Evolutionary conservation across 2,113 vertebrate species (phyloP).

Genomic region (Etia nguti): DNA sequence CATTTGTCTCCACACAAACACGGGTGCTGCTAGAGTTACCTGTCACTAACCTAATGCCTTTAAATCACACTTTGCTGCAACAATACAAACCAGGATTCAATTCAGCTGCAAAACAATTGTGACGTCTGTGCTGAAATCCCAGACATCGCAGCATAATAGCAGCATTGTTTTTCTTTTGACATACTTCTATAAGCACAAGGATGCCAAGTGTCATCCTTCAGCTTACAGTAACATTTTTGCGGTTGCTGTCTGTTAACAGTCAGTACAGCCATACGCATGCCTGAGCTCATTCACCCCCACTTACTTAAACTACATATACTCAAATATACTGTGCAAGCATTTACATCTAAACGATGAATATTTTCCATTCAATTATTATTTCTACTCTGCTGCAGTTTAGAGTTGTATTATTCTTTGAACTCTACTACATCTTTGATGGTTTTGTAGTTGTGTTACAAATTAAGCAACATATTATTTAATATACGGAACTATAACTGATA

Average conservation of each 20-base stretch:
- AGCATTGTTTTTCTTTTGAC: not conserved
- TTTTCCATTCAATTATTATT: not conserved
- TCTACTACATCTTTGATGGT: not conserved
- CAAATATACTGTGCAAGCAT: not conserved
- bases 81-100: constrained; percentile 23
- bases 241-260: not conserved
- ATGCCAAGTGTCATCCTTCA: not conserved
- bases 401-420: not conserved
- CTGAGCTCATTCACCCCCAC: not conserved
- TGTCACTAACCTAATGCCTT: not conserved
- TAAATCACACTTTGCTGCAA: not conserved
- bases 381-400: not conserved
- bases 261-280: not conserved
- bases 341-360: not conserved
- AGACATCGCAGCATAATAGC: not conserved
- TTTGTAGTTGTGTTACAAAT: not conserved
- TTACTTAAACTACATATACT: not conserved
- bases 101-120: constrained; percentile 8
- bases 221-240: not conserved
- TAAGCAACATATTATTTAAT: not conserved
- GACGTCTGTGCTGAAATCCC: not conserved
- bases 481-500: not conserved
- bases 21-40: not conserved
- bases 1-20: constrained; percentile 5
- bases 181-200: not conserved